Conservation (phyloP, 2,113 vertebrate species). For the Mirza zaza region DNA sequence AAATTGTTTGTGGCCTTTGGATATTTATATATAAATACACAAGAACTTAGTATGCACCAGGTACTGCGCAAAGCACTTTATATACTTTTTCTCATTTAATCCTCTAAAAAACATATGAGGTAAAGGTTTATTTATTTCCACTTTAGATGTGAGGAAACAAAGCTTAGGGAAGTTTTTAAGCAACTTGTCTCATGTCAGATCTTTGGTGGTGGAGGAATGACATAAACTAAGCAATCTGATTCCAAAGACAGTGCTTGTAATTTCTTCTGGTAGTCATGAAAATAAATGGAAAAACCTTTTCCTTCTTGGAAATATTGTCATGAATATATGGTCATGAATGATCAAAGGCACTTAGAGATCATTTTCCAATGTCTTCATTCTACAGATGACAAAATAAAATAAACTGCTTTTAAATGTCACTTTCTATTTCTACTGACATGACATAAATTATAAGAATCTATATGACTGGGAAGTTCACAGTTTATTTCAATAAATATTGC, state of each 20-base stretch:
- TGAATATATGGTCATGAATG: neutral
- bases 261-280: neutral
- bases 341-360: neutral
- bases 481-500: neutral
- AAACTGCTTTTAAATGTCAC: neutral
- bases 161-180: neutral
- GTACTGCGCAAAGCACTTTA: neutral
- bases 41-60: neutral
- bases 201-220: neutral
- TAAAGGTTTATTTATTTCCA: neutral
- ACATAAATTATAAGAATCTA: neutral
- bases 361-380: neutral
- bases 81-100: neutral
- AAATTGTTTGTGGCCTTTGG: neutral
- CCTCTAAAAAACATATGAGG: neutral
- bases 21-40: neutral
- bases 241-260: neutral
- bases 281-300: neutral
- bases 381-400: neutral
- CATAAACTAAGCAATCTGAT: neutral
- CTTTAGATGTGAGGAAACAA: neutral
- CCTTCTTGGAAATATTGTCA: neutral
- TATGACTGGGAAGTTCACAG: neutral
- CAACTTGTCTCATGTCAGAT: neutral
- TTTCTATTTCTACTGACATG: neutral